Base-by-base conservation (phyloP, 2,888 invertebrate genomes). In the Nephrocerus scutellatus region DNA sequence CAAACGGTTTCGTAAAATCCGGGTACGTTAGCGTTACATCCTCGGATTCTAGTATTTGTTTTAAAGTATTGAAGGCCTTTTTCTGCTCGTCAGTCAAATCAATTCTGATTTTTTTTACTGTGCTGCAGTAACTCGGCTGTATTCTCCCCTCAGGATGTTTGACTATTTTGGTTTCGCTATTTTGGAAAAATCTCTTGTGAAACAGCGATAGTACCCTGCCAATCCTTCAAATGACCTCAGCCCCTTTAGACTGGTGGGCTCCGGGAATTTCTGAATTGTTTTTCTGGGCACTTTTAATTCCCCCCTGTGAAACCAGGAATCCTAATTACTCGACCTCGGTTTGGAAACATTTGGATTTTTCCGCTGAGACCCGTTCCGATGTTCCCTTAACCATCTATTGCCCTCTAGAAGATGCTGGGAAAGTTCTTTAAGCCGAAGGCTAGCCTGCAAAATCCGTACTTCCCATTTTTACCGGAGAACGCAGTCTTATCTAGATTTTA, bases 301-400 rank as follows among this genome's bases (percentile, higher is more conserved):
- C 55, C 1, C 51, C 49, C 8, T 39, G 40, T 3, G 47, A 50
- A 14, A 50, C 42, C 5, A 59, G 32, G 32, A 59, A 60, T 5
- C 62, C 61, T 15, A 66, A 45, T 38, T 52, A 63, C 20, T 52
- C 49, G 2, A 62, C 52, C 32, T 50, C 47, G 15, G 51, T 51
- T 26, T 39, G 39, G 6, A 60, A 41, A 43, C 59, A 59, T 41
- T 37, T 46, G 4, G 34, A 35, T 28, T 45, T 45, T 30, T 44
- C 42, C 10, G 31, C 15, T 4, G 38, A 37, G 5, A 44, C 29
- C 18, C 42, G 21, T 41, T 38, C 40, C 6, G 30, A 30, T 6
- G 41, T 36, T 41, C 21, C 14, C n/a, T 12, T 30, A 36, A 39
- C 28, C 41, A 37, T 23, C 15, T 36, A 12, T 28, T 14, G 10